These are phyloP conservation scores for Eonycteris spelaea DNA, from an alignment of 2,113 vertebrate species.

Conservation along the genomic window DNA sequence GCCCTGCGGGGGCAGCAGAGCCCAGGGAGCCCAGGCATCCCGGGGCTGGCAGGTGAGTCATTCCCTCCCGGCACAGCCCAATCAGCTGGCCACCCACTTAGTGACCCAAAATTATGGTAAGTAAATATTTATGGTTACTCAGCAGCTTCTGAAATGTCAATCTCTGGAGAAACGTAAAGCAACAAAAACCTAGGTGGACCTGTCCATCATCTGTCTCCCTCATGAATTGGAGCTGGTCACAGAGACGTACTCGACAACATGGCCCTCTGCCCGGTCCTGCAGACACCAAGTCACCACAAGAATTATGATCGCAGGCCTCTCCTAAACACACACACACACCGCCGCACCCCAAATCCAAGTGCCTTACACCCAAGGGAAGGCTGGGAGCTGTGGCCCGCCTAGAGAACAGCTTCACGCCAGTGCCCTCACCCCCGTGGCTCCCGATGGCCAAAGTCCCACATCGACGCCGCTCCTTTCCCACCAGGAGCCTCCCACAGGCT, in stretches of 20 bases:
- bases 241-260: neutral
- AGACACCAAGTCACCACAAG: neutral
- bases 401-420: neutral
- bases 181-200: neutral
- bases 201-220: neutral
- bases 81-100: neutral
- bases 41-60: neutral
- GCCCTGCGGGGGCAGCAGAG: neutral
- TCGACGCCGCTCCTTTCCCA: neutral
- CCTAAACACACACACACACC: neutral
- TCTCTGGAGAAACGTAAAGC: neutral
- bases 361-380: neutral
- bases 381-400: neutral
- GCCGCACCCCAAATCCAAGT: neutral
- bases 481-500: neutral
- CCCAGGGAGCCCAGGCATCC: neutral
- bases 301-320: neutral
- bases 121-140: neutral
- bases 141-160: neutral
- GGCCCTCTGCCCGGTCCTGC: neutral
- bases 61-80: neutral
- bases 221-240: neutral
- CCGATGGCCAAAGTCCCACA: too few species aligned
- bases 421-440: neutral
- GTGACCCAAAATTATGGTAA: constrained; percentile 33